These are phyloP conservation scores for Drosophila mayri DNA, from an alignment of 1,140 invertebrate genomes.

Conservation along the genomic window DNA sequence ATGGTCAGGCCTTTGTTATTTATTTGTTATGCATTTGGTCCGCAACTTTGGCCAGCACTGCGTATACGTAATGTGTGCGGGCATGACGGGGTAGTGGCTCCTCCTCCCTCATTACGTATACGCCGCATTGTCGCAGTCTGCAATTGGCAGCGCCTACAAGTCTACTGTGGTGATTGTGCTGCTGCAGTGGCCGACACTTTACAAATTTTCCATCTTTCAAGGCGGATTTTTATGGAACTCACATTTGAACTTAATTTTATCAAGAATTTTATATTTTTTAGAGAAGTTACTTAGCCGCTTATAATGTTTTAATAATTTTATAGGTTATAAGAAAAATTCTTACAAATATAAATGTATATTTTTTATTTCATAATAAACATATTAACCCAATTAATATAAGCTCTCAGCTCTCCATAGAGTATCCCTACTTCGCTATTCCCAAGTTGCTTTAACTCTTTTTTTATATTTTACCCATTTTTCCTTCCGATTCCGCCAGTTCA, in stretches of 20 bases:
- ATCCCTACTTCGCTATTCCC: not conserved
- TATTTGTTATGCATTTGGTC: slow-evolving; percentile 76
- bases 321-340: not conserved
- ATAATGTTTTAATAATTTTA: not conserved
- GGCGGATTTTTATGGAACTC: slow-evolving; percentile 23
- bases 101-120: slow-evolving; percentile 57
- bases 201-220: slow-evolving; percentile 45
- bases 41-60: slow-evolving; percentile 34
- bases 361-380: no score
- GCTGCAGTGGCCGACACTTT: slow-evolving; percentile 33
- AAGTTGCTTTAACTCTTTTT: not conserved
- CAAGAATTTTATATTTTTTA: no score
- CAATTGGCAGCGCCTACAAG: slow-evolving; percentile 79
- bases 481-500: not conserved
- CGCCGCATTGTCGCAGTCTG: slow-evolving; percentile 70
- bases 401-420: not conserved
- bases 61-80: slow-evolving; percentile 62
- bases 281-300: not conserved
- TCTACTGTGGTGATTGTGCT: slow-evolving; percentile 64
- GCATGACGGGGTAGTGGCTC: not conserved
- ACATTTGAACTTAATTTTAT: no score
- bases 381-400: not conserved
- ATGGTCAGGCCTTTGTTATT: slow-evolving; percentile 65
- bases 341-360: no score
- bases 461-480: not conserved